Conservation (phyloP, 2,797 vertebrate genomes). For the Meda fulgida region DNA sequence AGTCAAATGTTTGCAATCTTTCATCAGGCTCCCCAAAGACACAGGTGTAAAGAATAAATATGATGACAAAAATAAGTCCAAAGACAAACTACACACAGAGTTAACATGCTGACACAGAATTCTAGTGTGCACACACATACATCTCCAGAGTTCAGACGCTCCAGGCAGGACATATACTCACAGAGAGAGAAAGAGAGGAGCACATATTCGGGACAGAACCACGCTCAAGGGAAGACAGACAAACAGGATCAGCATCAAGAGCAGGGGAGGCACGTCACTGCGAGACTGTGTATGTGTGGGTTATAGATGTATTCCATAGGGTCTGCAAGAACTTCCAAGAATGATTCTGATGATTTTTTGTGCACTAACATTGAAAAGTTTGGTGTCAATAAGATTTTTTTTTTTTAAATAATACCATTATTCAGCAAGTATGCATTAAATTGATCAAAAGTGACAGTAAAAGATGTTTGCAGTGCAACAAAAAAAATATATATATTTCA, state of each 20-base stretch:
- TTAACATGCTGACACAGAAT: constrained; percentile 59
- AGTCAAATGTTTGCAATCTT: constrained; percentile 55
- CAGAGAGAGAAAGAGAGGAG: constrained; percentile 66
- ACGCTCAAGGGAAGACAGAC: constrained; percentile 75
- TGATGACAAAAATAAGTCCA: constrained; percentile 38
- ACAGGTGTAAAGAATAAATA: constrained; percentile 49
- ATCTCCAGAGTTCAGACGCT: constrained; percentile 52
- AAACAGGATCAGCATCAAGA: constrained; percentile 74
- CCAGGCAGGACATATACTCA: constrained; percentile 74
- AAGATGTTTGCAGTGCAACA: neutral
- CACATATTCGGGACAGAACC: constrained; percentile 69
- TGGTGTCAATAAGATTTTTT: neutral
- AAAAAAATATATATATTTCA: neutral
- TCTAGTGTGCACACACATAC: constrained; percentile 54
- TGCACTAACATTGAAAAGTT: neutral
- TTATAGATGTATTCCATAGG: neutral
- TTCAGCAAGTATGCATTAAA: too few relatives aligned
- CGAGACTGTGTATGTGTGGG: constrained; percentile 45
- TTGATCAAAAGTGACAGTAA: neutral
- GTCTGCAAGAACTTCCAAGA: neutral
- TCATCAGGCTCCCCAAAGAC: constrained; percentile 58
- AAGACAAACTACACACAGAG: constrained; percentile 54
- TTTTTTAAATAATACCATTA: neutral
- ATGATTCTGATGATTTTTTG: neutral
- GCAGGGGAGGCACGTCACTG: constrained; percentile 64